Evolutionary conservation across 2,797 vertebrate species (phyloP), one percentile per base, ranked within the genome.

Genomic region (Threskiornis aethiopicus): DNA sequence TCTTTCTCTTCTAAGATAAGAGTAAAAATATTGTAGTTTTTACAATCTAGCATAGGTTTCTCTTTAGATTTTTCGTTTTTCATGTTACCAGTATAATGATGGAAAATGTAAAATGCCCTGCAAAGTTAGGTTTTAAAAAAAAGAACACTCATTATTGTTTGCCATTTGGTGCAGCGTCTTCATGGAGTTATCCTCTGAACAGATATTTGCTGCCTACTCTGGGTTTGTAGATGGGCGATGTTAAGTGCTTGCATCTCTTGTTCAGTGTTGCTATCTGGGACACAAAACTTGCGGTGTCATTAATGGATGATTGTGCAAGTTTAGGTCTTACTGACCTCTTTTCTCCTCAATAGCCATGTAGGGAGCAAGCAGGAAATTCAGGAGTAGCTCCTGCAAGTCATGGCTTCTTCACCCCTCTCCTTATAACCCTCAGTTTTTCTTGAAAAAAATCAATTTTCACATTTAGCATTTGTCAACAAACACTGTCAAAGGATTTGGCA

Each of bases 171-270:
- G 28, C 69, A 54, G 35, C 5, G 6, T 55, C 26, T 80, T 84
- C 13, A 20, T 61, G 35, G 58, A 71, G 8, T 49, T 80, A 31
- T 12, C 51, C 29, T 66, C 42, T 73, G 26, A 81, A 21, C 17
- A 55, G 54, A 10, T 59, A 24, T 10, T 64, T 92, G 21, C 64
- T 86, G 29, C 47, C 35, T 65, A 0, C 7, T 73, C 15, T 66
- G 28, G 0, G 0, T 70, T 75, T 77, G 21, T 77, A 65, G 59
- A 24, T 72, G 9, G 14, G 18, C 0, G 0, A 0, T 26, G 8
- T 44, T 64, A 47, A 62, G 19, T 28, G n/a, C 21, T 80, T 69
- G 8, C 14, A 3, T 18, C 13, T 79, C 24, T 89, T 67, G 8
- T 16, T 76, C 31, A 25, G 0, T 77, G 21, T 61, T 42, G n/a